Percentiles rank a stretch among this genome's conserved stretches.
Evolutionary conservation across 2,888 invertebrate genomes (phyloP).

Genomic region (Coenonympha arcania): DNA sequence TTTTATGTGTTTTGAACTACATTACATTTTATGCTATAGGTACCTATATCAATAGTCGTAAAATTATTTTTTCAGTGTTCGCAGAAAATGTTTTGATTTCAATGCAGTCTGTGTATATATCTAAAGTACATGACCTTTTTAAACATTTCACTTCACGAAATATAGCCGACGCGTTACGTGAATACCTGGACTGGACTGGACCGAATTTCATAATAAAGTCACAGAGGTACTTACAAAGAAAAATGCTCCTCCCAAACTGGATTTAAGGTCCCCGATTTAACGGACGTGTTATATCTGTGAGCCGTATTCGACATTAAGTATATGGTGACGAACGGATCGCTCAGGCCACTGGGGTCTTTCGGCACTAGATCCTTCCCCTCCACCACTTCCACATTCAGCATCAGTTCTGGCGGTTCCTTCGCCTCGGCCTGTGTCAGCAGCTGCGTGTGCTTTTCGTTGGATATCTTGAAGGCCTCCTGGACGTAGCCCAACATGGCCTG

Average conservation of each 20-base stretch:
- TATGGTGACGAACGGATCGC: conserved; percentile 97
- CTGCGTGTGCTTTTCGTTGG: conserved; percentile 82
- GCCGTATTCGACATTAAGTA: conserved; percentile 84
- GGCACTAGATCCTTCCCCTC: conserved; percentile 89
- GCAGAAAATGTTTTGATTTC: too few relatives aligned
- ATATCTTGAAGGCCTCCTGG: conserved; percentile 84
- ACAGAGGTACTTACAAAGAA: conserved; percentile 89
- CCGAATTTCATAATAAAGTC: not conserved
- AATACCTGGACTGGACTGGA: too few relatives aligned
- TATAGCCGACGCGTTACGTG: too few relatives aligned
- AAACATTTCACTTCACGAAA: too few relatives aligned
- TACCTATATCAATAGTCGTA: too few relatives aligned
- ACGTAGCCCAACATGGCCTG: conserved; percentile 81
- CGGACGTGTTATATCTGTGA: conserved; percentile 90
- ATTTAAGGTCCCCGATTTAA: conserved; percentile 90
- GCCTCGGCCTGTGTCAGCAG: conserved; percentile 80
- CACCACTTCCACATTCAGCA: conserved; percentile 88
- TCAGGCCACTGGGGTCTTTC: conserved; percentile 93
- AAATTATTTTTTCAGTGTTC: too few relatives aligned
- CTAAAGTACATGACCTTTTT: too few relatives aligned
- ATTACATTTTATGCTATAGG: too few relatives aligned
- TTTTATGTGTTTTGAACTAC: too few relatives aligned
- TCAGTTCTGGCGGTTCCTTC: conserved; percentile 87
- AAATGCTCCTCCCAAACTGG: conserved; percentile 99
- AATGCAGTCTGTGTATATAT: too few relatives aligned